Evolutionary conservation across 1,140 invertebrate species (phyloP).

Genomic region (Ridgeia piscesae): DNA sequence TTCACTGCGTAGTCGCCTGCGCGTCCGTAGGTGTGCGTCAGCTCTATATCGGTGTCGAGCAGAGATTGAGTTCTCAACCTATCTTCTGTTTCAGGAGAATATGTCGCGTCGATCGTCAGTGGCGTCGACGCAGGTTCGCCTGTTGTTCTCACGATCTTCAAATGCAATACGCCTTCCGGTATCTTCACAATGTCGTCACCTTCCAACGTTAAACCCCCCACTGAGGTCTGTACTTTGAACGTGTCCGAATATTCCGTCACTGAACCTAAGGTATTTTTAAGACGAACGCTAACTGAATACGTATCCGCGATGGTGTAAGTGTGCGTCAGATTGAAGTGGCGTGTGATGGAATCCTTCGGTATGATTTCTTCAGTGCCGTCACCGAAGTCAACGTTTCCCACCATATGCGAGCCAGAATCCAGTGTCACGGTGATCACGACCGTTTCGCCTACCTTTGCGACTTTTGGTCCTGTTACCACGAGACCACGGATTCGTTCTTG

Average conservation of each 20-base stretch:
- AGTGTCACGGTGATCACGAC: background rate
- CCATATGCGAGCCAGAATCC: background rate
- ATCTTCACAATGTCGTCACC: background rate
- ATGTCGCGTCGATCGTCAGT: background rate
- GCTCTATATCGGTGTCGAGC: background rate
- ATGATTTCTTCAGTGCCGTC: background rate
- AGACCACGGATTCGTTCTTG: background rate
- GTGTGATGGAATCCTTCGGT: background rate
- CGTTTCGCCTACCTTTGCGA: background rate
- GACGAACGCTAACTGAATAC: background rate
- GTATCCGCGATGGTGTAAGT: background rate
- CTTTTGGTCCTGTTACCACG: background rate
- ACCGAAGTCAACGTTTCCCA: background rate
- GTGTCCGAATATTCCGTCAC: background rate
- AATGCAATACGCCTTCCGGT: background rate
- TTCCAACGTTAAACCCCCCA: background rate
- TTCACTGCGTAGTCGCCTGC: background rate
- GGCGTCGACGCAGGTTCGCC: background rate
- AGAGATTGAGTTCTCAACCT: background rate
- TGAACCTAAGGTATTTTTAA: background rate
- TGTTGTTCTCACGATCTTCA: background rate
- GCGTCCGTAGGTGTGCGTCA: background rate
- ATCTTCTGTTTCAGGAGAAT: background rate
- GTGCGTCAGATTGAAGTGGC: background rate
- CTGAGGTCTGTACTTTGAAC: background rate